Evolutionary conservation across 30 jellyfish, hydroid and myxozoan species (phyloP), one percentile per base, ranked within the genome.

Genomic region (Aurelia sp.): DNA sequence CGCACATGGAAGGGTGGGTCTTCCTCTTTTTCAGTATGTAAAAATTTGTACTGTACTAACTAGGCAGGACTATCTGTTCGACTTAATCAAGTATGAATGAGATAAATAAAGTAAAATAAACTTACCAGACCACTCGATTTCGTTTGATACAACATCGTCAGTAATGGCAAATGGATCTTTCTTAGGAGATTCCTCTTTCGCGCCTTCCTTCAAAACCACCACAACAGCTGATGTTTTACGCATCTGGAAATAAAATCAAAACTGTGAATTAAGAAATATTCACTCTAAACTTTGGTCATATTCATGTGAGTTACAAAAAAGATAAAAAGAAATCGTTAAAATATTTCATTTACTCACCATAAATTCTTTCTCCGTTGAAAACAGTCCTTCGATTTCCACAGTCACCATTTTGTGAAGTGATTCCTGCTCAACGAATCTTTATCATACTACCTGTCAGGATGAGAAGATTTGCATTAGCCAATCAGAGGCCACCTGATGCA

Each of bases 111-210:
- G 31, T 19, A 17, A 38, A 8, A 2, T 18, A 3, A 19, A 11
- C 87, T 57, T 64, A 89, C 97, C 93, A 41, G 89, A 71, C 97
- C 97, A 89, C 31, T 48, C 72, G 4, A 33, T 40, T 21, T 78
- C 97, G 40, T 63, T 57, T 0, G 93, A 41, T 44, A 13, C 69
- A 22, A 82, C 66, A 72, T 89, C 93, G 17, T 89, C 97, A 27
- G 86, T 79, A n/a, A 85, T 60, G 33, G 76, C 92, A 47, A 71
- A 80, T 6, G 97, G 97, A 63, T 89, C 97, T 72, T 70, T 74
- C 67, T 12, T 63, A 8, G 22, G 80, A 20, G 27, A 71, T 67
- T 33, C 66, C 9, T 58, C 67, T 20, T 66, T n/a, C 77, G 67
- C 66, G 88, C 88, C 68, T 63, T 41, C 90, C 27, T 79, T 66